phyloP scores from a whole-genome alignment of 1,140 invertebrate species.

The Scaptomyza graminum region DNA sequence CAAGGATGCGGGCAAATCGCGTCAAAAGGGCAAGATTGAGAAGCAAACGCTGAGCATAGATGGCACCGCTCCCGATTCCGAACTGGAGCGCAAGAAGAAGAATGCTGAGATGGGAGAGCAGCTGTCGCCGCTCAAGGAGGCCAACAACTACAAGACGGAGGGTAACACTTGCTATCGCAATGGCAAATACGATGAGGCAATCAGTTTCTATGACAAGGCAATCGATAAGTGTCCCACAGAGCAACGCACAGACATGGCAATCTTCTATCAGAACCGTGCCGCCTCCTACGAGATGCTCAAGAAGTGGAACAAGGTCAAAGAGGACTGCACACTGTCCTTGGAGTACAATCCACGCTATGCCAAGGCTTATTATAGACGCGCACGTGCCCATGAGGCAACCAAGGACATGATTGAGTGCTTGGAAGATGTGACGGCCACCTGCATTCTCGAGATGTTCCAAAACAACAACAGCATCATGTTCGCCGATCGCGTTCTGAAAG shows the following conservation, averaged over 20 bases:
- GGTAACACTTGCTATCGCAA: conserved; percentile 95
- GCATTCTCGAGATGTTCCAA: conserved; percentile 94
- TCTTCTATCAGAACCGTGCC: conserved; percentile 97
- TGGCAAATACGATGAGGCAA: conserved; percentile 94
- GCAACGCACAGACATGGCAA: conserved; percentile 90
- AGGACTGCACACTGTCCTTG: conserved; percentile 94
- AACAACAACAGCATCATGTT: conserved; percentile 90
- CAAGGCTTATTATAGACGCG: conserved; percentile 93
- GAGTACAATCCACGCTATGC: conserved; percentile 94
- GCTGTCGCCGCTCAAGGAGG: conserved; percentile 84
- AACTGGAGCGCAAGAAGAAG: conserved; percentile 85
- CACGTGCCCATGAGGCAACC: conserved; percentile 91
- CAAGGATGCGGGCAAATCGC: conserved; percentile 28
- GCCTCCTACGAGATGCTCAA: conserved; percentile 97
- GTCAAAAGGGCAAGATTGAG: conserved; percentile 49
- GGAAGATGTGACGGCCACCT: conserved; percentile 96
- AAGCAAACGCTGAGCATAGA: conserved; percentile 85
- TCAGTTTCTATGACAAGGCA: conserved; percentile 93
- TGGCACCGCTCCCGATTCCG: conserved; percentile 78
- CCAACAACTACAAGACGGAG: conserved; percentile 89
- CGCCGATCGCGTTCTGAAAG: conserved; percentile 94
- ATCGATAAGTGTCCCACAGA: conserved; percentile 92
- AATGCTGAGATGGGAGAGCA: conserved; percentile 84
- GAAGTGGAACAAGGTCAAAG: conserved; percentile 92
- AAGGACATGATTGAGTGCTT: conserved; percentile 91